phyloP scores from a whole-genome alignment of 2,888 invertebrate species.

The Perdita meconis region DNA sequence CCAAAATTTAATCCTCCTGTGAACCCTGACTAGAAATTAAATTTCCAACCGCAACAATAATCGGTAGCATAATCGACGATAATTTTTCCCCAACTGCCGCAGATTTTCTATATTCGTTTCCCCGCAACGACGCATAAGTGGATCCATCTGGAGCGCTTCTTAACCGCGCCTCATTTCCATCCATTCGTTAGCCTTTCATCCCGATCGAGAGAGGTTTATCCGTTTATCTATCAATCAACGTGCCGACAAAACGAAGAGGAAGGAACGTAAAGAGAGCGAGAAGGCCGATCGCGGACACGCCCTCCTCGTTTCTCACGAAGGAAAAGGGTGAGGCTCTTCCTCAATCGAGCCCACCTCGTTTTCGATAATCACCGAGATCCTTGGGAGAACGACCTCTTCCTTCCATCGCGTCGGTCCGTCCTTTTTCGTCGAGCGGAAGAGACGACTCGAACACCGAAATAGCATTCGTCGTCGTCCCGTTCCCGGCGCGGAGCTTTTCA shows the following conservation, averaged over 20 bases:
- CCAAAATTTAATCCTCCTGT: too few species aligned
- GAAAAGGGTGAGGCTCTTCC: constrained; percentile 50
- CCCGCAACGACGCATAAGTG: background rate
- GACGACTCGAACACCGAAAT: too few species aligned
- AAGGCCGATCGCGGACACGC: constrained; percentile 34
- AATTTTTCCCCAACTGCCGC: too few species aligned
- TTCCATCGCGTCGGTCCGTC: constrained; percentile 2
- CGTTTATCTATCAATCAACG: constrained; percentile 25
- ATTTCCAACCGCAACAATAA: too few species aligned
- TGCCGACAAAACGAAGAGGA: background rate
- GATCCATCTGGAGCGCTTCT: background rate
- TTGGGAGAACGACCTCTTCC: constrained; percentile 29
- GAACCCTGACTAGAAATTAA: too few species aligned
- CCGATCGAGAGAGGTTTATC: constrained; percentile 2
- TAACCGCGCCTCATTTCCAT: background rate
- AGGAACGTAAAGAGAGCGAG: constrained; percentile 23
- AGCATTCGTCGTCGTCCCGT: background rate
- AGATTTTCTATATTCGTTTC: background rate
- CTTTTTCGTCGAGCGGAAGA: background rate
- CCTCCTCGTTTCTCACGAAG: constrained; percentile 46
- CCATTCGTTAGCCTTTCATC: background rate
- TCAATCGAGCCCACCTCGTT: constrained; percentile 57
- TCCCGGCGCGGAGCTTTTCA: background rate
- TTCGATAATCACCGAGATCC: constrained; percentile 63
- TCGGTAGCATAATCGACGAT: too few species aligned